Base-by-base conservation (phyloP, 2,888 invertebrate genomes). In the Synanthedon formicaeformis region DNA sequence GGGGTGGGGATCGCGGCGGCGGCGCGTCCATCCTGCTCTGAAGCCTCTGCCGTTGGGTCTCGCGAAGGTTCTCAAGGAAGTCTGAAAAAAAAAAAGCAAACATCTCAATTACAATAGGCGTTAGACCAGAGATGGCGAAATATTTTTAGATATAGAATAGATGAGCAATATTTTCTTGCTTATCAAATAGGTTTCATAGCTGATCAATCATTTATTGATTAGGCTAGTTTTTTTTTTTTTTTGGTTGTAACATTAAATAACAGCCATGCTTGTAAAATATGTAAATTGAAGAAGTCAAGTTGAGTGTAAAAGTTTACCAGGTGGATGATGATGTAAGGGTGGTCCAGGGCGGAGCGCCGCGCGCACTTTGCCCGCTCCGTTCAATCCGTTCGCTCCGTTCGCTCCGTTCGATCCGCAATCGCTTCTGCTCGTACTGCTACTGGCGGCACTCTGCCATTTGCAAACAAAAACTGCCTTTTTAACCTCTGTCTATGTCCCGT, bases 11-110 rank as follows among this genome's bases (percentile, higher is more conserved):
- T 62, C 77, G 75, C 6, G 74, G 67, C 2, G 64, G 53, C 11
- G 65, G 48, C 63, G 27, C 51, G 48, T 48, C 53, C 45, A 41
- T 56, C 58, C 14, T 52, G 40, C 51, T 51, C 55, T 67, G 71
- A 0, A 78, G 64, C 41, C 77, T 61, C 53, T 71, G 70, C 2
- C 82, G 73, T 51, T 83, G 85, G 1, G 79, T 81, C 56, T 82
- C 83, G 50, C 84, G 81, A 23, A 86, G 82, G 58, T 81, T 83
- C 54, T 83, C 81, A 0, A 84, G 67, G 68, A 85, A 86, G 61
- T 84, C 86, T 84, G 75, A 0, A 55, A 60, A 10, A 27, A 6
- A 27, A 27, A 10, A 34, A 34, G 10, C 2, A 34, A 34, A 34
- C 8, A 27, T 27, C 27, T 27, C 8, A 27, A 27, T 8, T n/a